Conservation (phyloP, 2,113 vertebrate species). For the Nothobranchius furzeri region DNA sequence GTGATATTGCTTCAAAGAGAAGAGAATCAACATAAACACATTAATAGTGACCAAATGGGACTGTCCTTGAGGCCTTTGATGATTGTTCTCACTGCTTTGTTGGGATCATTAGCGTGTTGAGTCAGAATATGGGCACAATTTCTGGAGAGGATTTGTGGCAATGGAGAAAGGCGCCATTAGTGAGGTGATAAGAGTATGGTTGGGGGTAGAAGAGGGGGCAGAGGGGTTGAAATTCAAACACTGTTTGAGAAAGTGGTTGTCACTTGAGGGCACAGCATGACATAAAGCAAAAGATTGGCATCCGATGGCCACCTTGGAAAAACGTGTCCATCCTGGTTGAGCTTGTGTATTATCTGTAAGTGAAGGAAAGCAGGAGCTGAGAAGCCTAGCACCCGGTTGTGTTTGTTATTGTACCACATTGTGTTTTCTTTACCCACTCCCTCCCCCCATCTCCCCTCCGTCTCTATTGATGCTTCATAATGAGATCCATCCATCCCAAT, state of each 20-base stretch:
- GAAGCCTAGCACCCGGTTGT: constrained; percentile 38
- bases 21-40: constrained; percentile 42
- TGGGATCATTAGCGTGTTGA: constrained; percentile 29
- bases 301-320: constrained; percentile 37
- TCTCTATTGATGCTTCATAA: constrained; percentile 64
- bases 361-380: constrained; percentile 33
- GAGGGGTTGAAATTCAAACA: constrained; percentile 9
- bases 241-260: not conserved
- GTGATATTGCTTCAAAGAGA: constrained; percentile 45
- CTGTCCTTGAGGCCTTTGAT: constrained; percentile 28
- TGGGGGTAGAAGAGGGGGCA: not conserved
- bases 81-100: constrained; percentile 23
- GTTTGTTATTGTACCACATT: constrained; percentile 68
- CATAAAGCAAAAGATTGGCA: constrained; percentile 14
- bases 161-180: constrained; percentile 28
- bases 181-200: constrained; percentile 26
- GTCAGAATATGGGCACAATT: constrained; percentile 19
- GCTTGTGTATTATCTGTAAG: constrained; percentile 25
- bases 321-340: constrained; percentile 20
- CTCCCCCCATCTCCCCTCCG: constrained; percentile 42
- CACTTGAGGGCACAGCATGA: not conserved
- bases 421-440: constrained; percentile 14
- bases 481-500: constrained; percentile 74
- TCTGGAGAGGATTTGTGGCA: constrained; percentile 24
- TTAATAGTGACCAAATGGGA: constrained; percentile 51